Evolutionary conservation across 2,113 vertebrate genomes (phyloP), one percentile per base, ranked within the genome.

Genomic region (Hassar affinis): DNA sequence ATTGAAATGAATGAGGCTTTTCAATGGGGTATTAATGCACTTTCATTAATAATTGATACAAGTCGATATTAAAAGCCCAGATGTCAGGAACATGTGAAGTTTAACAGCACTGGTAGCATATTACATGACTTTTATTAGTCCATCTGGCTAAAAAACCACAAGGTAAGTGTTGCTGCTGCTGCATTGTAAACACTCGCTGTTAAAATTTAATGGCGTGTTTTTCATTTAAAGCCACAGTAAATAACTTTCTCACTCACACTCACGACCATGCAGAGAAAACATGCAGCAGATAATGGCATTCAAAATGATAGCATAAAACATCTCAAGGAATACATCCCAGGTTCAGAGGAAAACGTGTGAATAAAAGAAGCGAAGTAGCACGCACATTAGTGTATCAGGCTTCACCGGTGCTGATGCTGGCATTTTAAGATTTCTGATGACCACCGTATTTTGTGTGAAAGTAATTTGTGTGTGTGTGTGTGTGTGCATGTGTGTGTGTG

Each of bases 31-130:
- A 51, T 74, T 30, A 33, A 9, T 12, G 2, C 47, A 30, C n/a
- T 33, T 74, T 52, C 72, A 75, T 75, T 33, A 75, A 75, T 52
- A 30, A 52, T 75, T 75, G 2, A 75, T 52, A 30, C n/a, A 52
- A 75, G 27, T 75, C 49, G 9, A 75, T 75, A 75, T 75, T 49
- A 33, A 33, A 30, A 52, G 17, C 47, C 6, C 49, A 75, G 27
- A 17, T 27, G 7, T 75, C 8, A 20, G 27, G 72, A 75, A 12
- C 72, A 52, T 52, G 49, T 75, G 72, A 47, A 33, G n/a, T 75
- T 75, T 75, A 75, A 75, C 3, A 0, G 17, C 30, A 54, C 1
- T 76, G 74, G 51, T 17, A 54, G 18, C 18, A 1, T 11, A 11
- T 54, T 49, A 76, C 27, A 22, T 0, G 0, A 27, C 27, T 33